Percentiles rank a stretch among this genome's conserved stretches.
Evolutionary conservation across 2,113 vertebrate species (phyloP).

Genomic region (Heterochromis multidens): DNA sequence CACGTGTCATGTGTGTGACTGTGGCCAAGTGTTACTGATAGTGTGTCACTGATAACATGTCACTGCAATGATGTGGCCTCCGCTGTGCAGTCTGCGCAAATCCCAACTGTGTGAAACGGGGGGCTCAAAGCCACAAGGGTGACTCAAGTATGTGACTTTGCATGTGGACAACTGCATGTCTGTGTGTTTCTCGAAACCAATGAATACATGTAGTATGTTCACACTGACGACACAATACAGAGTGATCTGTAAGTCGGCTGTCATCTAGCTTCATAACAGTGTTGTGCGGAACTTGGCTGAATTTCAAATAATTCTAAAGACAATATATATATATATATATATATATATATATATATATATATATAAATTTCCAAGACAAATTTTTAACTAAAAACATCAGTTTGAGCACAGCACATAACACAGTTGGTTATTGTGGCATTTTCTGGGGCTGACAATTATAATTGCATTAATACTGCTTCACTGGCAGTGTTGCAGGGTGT

Average conservation of each 20-base stretch:
- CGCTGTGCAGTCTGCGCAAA: background rate
- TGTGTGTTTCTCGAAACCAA: conserved; percentile 5
- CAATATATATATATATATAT: too few species aligned
- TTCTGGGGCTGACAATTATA: conserved; percentile 44
- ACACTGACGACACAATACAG: background rate
- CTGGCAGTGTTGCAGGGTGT: conserved; percentile 30
- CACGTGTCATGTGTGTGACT: conserved; percentile 42
- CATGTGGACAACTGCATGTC: conserved; percentile 13
- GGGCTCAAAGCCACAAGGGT: conserved; percentile 52
- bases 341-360: too few species aligned
- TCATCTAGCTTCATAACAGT: background rate
- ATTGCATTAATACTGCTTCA: conserved; percentile 58
- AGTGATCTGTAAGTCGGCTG: background rate
- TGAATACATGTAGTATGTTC: conserved; percentile 14
- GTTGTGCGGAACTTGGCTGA: too few species aligned
- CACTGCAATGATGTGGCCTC: conserved; percentile 38
- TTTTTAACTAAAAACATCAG: background rate
- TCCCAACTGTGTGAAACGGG: conserved; percentile 11
- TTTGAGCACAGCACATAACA: background rate
- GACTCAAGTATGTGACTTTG: conserved; percentile 58
- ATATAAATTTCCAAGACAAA: background rate
- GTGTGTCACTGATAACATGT: conserved; percentile 50
- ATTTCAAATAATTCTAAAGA: too few species aligned
- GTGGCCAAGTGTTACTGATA: conserved; percentile 56
- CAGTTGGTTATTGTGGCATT: conserved; percentile 28